These are phyloP conservation scores for Pharmacophagus antenor DNA, from an alignment of 2,888 invertebrate species.

Conservation along the genomic window DNA sequence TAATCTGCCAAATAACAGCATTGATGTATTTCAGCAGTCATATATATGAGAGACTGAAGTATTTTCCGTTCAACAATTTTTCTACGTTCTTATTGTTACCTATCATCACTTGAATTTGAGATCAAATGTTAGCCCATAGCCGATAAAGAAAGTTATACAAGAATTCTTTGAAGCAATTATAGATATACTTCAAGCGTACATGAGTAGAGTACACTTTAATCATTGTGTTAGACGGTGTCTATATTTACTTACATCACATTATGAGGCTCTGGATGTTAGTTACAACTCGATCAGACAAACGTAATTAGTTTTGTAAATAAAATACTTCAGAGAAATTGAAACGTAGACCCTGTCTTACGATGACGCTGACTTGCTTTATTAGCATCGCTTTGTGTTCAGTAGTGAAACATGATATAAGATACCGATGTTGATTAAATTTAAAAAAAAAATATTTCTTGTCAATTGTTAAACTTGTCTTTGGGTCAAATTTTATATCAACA, in stretches of 20 bases:
- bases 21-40: no score
- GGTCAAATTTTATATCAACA: no score
- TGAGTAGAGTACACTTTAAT: neutral
- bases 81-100: no score
- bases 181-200: neutral
- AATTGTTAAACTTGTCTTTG: no score
- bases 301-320: constrained; percentile 81
- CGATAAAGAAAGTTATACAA: no score
- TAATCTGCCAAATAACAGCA: no score
- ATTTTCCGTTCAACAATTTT: no score
- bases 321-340: constrained; percentile 79
- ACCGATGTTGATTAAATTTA: no score
- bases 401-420: constrained; percentile 23
- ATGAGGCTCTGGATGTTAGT: constrained; percentile 69
- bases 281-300: constrained; percentile 77
- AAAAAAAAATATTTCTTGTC: no score
- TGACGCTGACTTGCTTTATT: constrained; percentile 73
- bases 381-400: constrained; percentile 38
- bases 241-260: constrained; percentile 79
- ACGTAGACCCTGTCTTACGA: constrained; percentile 74
- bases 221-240: constrained; percentile 50
- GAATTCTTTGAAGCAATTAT: neutral
- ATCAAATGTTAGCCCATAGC: no score
- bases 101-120: no score
- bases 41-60: no score